Base-by-base conservation (phyloP, 2,888 invertebrate species). In the Dione juno region DNA sequence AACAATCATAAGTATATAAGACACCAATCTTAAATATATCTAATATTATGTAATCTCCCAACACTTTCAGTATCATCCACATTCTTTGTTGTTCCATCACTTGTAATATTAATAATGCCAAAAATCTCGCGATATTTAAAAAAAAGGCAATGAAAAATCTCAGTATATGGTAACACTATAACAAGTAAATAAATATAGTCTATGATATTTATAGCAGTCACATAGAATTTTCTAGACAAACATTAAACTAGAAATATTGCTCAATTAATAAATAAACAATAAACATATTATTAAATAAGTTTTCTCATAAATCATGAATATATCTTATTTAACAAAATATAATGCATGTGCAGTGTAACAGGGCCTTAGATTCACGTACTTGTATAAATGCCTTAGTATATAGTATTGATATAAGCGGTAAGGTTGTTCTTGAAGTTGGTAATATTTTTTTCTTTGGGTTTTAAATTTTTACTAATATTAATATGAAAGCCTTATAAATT, bases 351-450 rank as follows among this genome's bases (percentile, higher is more conserved):
- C 68, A 69, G 68, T 69, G 68, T 69, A 64, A 69, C 64, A 69
- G 68, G 68, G 68, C 68, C 68, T 69, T 69, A 69, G 68, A 57
- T 64, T 68, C 45, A 54, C 54, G 35, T 64, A 69, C 63, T 43
- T 69, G 63, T 69, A 64, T 40, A 68, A 69, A 69, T 69, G 68
- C 68, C 68, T 69, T 69, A 69, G 68, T 61, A 64, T 64, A 52
- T 50, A 63, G 35, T 63, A 52, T 52, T 64, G 50, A 64, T 50
- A 52, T 52, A 64, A 64, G 37, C 64, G 40, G n/a, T 11, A 13
- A 16, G 3, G 10, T 16, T 43, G 61, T 45, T 61, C 16, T 61
- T 10, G n/a, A 45, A 61, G n/a, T 28, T 61, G 13, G 59, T 61
- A 11, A 61, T n/a, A 14, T 37, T n/a, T 6, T 6, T 40, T 52